These are phyloP conservation scores for Xenopus petersii DNA, from an alignment of 2,797 vertebrate species.

Conservation along the genomic window DNA sequence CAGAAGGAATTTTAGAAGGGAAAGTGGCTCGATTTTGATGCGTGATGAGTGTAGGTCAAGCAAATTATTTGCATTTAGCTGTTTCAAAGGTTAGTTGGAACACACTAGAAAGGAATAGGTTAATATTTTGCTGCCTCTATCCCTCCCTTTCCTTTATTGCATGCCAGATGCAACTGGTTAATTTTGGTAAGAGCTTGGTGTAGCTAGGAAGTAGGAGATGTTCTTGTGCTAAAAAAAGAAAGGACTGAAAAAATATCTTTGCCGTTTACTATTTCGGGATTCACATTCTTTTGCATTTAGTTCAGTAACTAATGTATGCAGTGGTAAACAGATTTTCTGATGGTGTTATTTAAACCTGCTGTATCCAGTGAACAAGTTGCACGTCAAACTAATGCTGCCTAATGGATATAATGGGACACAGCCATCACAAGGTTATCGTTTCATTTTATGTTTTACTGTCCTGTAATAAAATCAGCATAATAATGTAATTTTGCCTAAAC, in stretches of 20 bases:
- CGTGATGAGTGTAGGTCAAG: background rate
- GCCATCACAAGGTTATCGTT: too few species aligned
- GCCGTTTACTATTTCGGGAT: conserved; percentile 50
- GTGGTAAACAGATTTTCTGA: too few species aligned
- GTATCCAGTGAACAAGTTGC: too few species aligned
- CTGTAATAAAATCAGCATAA: too few species aligned
- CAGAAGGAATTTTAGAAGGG: background rate
- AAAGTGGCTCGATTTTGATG: background rate
- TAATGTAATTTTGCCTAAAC: too few species aligned
- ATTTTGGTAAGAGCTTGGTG: conserved; percentile 9
- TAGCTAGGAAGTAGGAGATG: conserved; percentile 35
- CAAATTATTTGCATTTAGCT: background rate
- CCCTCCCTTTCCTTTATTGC: background rate
- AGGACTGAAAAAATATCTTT: conserved; percentile 57
- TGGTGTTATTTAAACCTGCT: too few species aligned
- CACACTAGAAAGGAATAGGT: conserved; percentile 2
- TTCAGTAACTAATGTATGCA: too few species aligned
- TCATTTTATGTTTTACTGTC: too few species aligned
- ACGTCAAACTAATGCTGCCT: too few species aligned
- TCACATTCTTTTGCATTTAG: too few species aligned
- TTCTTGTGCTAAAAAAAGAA: conserved; percentile 44
- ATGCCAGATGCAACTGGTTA: conserved; percentile 4
- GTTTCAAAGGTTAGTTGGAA: background rate
- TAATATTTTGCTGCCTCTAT: background rate
- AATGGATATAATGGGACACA: too few species aligned